A percentile compares a stretch with the other conserved stretches of the same genome.
Conservation (phyloP, 2,888 invertebrate genomes). For the Ceriagrion tenellum region DNA sequence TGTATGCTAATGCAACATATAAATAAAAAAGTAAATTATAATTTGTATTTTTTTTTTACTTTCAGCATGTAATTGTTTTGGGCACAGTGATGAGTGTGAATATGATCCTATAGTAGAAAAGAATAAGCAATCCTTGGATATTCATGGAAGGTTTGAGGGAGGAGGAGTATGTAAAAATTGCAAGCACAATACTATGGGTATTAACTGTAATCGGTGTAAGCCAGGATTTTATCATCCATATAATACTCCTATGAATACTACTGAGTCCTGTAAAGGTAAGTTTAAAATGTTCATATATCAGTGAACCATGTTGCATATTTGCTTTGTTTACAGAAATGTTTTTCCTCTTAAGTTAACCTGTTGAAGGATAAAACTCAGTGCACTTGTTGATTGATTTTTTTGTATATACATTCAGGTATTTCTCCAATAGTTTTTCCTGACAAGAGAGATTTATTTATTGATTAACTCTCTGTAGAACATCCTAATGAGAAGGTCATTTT, state of each 20-base stretch:
- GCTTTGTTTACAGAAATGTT: too few relatives aligned
- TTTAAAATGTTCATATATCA: slow-evolving; percentile 72
- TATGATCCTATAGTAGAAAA: slow-evolving; percentile 92
- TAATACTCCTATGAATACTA: slow-evolving; percentile 89
- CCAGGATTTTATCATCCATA: slow-evolving; percentile 91
- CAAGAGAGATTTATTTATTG: too few relatives aligned
- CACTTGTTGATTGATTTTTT: too few relatives aligned
- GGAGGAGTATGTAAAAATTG: slow-evolving; percentile 98
- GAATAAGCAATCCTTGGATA: slow-evolving; percentile 90
- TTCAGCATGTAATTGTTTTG: slow-evolving; percentile 97
- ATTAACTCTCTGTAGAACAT: too few relatives aligned
- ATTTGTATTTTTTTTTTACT: slow-evolving; percentile 69
- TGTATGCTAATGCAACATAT: background rate
- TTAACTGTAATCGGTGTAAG: slow-evolving; percentile 96
- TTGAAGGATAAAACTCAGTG: background rate
- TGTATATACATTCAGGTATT: too few relatives aligned
- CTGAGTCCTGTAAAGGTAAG: slow-evolving; percentile 95
- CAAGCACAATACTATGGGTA: slow-evolving; percentile 95
- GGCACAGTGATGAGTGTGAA: slow-evolving; percentile 92
- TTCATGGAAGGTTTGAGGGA: slow-evolving; percentile 94
- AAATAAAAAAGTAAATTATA: background rate
- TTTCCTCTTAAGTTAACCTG: background rate
- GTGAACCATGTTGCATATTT: too few relatives aligned
- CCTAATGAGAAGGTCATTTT: too few relatives aligned
- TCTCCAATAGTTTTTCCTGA: too few relatives aligned